Base-by-base conservation (phyloP, 2,113 vertebrate genomes). In the Xenopus laevis region DNA sequence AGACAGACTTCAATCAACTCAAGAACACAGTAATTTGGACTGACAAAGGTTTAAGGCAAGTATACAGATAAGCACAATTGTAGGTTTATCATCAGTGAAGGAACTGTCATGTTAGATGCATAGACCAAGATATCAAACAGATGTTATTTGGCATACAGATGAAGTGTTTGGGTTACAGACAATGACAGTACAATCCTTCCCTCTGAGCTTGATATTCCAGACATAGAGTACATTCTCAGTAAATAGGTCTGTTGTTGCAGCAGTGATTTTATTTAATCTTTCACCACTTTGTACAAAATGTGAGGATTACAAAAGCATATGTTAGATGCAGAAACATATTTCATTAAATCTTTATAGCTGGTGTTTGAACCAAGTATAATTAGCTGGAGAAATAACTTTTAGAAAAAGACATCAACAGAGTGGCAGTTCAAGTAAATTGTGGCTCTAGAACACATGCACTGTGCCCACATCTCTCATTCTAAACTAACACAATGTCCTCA, bases 21-120 rank as follows among this genome's bases (percentile, higher is more conserved):
- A 70, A 81, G 77, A 80, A 70, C 81, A 83, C 80, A 65, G 83
- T 75, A 53, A 68, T 13, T 58, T 3, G 15, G 27, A 72, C 23
- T 81, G 82, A 83, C 75, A 84, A 66, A 82, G 67, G 62, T 71
- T 80, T 79, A 73, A 70, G 0, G 0, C 79, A 82, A 84, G 80
- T 81, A 79, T 70, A 77, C 0, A 74, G 33, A 65, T 60, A 82
- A 78, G 45, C 44, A 81, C 79, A 47, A 72, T 12, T 79, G 57
- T 78, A 47, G 81, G 52, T 81, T 80, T 9, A 79, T 74, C 82
- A 78, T 40, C 44, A 81, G 50, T 74, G 74, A 10, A 13, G 50
- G 80, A 65, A 72, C 4, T 76, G 77, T 70, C 78, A 58, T 10
- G 1, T 67, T 53, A 68, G 80, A 20, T 60, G 45, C 45, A 63